phyloP scores from a whole-genome alignment of 2,888 invertebrate species.

The Xestoiulus laeticollis region DNA sequence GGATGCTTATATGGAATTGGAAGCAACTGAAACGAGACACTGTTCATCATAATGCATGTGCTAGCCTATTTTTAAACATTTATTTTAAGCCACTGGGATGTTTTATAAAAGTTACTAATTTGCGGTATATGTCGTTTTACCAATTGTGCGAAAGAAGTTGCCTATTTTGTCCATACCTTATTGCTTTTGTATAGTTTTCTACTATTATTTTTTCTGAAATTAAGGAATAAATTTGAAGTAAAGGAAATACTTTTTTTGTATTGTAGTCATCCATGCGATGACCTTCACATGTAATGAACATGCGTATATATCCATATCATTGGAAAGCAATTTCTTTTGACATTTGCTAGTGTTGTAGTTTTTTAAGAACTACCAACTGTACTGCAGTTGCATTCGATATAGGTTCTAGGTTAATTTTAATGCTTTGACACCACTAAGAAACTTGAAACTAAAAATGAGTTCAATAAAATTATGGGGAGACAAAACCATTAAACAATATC shows the following conservation, averaged over 20 bases:
- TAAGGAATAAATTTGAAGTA: not conserved
- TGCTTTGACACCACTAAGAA: too few species aligned
- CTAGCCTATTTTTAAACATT: not conserved
- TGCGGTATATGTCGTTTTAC: too few species aligned
- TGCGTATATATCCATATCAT: not conserved
- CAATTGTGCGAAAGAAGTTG: too few species aligned
- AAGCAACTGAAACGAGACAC: slow-evolving; percentile 5
- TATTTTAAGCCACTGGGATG: slow-evolving; percentile 3
- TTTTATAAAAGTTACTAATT: not conserved
- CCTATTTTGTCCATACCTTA: too few species aligned
- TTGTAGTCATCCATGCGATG: not conserved
- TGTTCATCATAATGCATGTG: slow-evolving; percentile 14
- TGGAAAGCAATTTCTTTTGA: not conserved
- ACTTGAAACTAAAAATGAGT: too few species aligned
- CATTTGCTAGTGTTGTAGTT: not conserved
- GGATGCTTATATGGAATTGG: slow-evolving; percentile 3
- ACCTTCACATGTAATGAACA: not conserved
- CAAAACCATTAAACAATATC: too few species aligned
- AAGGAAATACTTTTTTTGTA: not conserved
- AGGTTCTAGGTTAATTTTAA: too few species aligned
- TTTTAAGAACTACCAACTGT: not conserved
- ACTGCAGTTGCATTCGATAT: not conserved
- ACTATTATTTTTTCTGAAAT: not conserved
- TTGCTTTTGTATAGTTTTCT: not conserved
- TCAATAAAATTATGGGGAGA: too few species aligned